Evolutionary conservation across 1,140 invertebrate genomes (phyloP), one percentile per base, ranked within the genome.

Genomic region (Stegodyphus mimosarum): DNA sequence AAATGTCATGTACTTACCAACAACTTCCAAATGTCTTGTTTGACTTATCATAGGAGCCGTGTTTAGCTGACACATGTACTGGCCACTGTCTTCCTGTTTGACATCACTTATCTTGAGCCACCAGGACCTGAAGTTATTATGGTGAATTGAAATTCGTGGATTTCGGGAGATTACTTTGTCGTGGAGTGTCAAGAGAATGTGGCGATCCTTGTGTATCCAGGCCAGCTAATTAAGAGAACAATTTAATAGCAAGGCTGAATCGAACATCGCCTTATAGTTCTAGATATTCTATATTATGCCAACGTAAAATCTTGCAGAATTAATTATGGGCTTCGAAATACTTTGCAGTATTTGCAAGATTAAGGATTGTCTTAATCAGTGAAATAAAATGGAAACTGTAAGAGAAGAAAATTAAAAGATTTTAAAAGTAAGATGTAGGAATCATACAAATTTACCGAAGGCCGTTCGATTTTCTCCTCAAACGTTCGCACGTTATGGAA

Each of bases 181-280:
- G 90, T 97, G 96, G 88, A 97, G 96, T n/a, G 96, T 96, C 69
- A 98, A 92, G 87, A 98, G 95, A 95, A 97, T 96, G 91, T 97
- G 95, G n/a, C 96, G 93, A 89, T 97, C 95, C 87, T 97, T 96
- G 90, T 98, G 96, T 73, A 97, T 95, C 96, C 96, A 98, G 60
- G 96, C 96, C 86, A 97, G 96, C 96, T 97, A 76, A 17, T 15
- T 67, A n/a, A n/a, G 7, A 7, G 7, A 10, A 67, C 10, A 72
- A 15, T 67, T 18, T 15, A 67, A 69, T 69, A 15, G 18, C 4
- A 10, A 17, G 5, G 15, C 6, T 6, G 5, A 18, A 5, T 9
- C 55, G 9, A 15, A 60, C 55, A 60, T 11, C 15, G 55, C 9
- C 5, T 2, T 9, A 60, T 9, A 60, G 1, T 9, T 2, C 9